phyloP scores from a whole-genome alignment of 2,888 invertebrate species.

The Agapostemon virescens region DNA sequence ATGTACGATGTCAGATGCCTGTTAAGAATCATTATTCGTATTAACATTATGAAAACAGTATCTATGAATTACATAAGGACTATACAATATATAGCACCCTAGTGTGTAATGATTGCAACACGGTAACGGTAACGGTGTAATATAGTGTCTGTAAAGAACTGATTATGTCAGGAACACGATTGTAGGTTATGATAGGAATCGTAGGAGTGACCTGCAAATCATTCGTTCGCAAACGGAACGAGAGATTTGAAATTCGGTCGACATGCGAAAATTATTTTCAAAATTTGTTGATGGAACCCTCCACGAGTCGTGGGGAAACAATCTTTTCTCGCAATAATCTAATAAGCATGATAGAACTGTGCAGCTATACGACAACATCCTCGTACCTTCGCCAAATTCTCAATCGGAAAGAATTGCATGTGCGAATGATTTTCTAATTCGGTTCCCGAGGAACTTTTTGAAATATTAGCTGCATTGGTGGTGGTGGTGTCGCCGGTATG shows the following conservation, averaged over 20 bases:
- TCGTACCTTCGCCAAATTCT: constrained; percentile 87
- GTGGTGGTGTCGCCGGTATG: constrained; percentile 52
- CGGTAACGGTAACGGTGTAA: too few species aligned
- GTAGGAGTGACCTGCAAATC: constrained; percentile 31
- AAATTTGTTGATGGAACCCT: neutral
- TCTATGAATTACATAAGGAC: neutral
- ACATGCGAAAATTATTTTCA: neutral
- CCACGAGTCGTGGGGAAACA: constrained; percentile 7
- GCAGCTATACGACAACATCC: constrained; percentile 10
- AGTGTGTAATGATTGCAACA: neutral
- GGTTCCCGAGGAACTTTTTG: constrained; percentile 84
- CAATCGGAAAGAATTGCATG: constrained; percentile 86
- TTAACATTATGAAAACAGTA: neutral
- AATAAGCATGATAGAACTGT: neutral
- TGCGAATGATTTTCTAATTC: constrained; percentile 85
- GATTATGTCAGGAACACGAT: neutral
- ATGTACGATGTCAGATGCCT: neutral
- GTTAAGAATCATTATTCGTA: neutral
- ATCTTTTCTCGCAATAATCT: neutral
- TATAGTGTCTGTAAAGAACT: neutral
- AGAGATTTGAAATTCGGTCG: neutral
- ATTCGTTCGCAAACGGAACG: constrained; percentile 20
- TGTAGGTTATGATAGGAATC: constrained; percentile 34
- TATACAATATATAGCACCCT: neutral
- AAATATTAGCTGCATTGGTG: constrained; percentile 44